Conservation (phyloP, 2,888 invertebrate genomes). For the Abscondita cerata region DNA sequence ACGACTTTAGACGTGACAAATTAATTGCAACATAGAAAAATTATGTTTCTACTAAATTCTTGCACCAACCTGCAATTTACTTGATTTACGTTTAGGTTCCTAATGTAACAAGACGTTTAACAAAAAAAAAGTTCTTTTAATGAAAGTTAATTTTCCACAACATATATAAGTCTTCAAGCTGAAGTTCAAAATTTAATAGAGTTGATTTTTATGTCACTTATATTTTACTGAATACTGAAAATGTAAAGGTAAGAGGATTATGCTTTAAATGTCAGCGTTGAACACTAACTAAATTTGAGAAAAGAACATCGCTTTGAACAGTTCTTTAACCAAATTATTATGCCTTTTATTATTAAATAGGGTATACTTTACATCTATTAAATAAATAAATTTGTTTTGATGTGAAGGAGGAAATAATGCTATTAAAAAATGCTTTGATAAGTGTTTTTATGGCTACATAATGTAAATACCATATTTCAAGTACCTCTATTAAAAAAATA, state of each 20-base stretch:
- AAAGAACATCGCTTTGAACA: background rate
- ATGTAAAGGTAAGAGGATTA: constrained; percentile 23
- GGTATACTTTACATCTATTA: no score
- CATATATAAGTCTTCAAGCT: background rate
- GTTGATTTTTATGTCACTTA: constrained; percentile 11
- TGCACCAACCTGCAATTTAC: constrained; percentile 22
- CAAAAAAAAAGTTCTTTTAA: constrained; percentile 10
- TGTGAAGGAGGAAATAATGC: no score
- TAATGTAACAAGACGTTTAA: background rate
- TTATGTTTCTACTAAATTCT: constrained; percentile 23
- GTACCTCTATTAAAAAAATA: no score
- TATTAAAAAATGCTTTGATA: no score
- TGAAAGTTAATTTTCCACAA: constrained; percentile 14
- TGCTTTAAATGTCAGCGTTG: constrained; percentile 15
- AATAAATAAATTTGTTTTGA: no score
- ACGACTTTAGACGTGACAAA: constrained; percentile 22
- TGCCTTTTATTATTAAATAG: no score
- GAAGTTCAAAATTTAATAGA: constrained; percentile 2
- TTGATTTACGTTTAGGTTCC: constrained; percentile 23
- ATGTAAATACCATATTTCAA: no score
- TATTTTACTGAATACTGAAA: constrained; percentile 13
- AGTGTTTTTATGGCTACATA: no score
- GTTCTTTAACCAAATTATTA: no score
- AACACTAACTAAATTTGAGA: constrained; percentile 14
- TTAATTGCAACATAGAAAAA: constrained; percentile 24